Conservation (phyloP, 2,797 vertebrate species). For the Crypturellus tataupa region DNA sequence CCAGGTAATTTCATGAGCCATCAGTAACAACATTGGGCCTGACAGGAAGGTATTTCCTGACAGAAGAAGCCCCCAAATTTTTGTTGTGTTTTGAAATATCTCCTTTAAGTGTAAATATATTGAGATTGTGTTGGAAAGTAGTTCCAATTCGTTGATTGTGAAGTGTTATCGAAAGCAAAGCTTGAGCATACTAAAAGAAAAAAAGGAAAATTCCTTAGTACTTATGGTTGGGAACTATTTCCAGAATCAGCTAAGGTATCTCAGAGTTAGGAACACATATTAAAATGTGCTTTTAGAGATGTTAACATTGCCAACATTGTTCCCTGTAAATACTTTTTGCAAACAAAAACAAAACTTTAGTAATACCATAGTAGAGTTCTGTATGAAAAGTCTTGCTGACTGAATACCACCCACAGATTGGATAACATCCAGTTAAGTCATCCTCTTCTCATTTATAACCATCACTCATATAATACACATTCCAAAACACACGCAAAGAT, state of each 20-base stretch:
- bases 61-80: background rate
- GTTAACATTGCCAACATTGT: background rate
- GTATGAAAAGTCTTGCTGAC: background rate
- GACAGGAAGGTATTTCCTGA: background rate
- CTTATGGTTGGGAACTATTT: background rate
- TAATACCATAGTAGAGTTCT: background rate
- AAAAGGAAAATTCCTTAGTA: background rate
- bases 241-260: background rate
- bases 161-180: background rate
- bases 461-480: background rate
- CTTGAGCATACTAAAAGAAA: background rate
- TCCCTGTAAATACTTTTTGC: background rate
- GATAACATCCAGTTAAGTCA: background rate
- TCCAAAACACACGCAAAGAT: constrained; percentile 6
- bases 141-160: background rate
- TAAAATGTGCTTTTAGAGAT: background rate
- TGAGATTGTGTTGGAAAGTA: background rate
- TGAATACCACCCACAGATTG: background rate
- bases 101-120: background rate
- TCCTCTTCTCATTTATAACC: background rate
- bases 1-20: background rate
- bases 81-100: background rate
- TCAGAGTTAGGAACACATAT: background rate
- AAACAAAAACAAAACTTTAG: background rate
- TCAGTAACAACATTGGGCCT: background rate